Percentiles rank a stretch among this genome's conserved stretches.
Evolutionary conservation across 2,888 invertebrate genomes (phyloP).

Genomic region (Geophilus truncorum): DNA sequence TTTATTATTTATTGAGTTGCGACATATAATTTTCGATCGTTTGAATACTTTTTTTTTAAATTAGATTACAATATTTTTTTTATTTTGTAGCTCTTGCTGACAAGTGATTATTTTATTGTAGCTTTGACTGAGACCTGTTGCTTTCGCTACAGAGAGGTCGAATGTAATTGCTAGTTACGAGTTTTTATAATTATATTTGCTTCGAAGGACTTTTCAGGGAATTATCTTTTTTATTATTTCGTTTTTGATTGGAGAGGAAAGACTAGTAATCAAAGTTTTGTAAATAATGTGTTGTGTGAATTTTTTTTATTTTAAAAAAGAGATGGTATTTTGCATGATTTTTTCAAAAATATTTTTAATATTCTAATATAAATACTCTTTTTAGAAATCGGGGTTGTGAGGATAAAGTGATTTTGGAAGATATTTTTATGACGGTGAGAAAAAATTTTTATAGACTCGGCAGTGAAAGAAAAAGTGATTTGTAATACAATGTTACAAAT

Average conservation of each 20-base stretch:
- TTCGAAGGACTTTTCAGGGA: neutral
- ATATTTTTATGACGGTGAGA: neutral
- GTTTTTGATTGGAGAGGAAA: neutral
- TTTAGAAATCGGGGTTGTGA: too few relatives aligned
- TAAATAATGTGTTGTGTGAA: too few relatives aligned
- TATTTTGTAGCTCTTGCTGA: too few relatives aligned
- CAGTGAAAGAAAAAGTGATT: neutral
- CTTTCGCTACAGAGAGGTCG: neutral
- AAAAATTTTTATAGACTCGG: neutral
- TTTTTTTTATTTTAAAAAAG: too few relatives aligned
- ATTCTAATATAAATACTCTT: too few relatives aligned
- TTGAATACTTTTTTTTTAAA: too few relatives aligned
- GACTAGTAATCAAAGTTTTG: neutral
- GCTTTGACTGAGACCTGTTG: neutral
- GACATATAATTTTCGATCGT: too few relatives aligned
- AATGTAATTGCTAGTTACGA: neutral
- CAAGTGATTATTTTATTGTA: neutral
- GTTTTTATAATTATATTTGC: neutral
- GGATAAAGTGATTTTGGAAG: neutral
- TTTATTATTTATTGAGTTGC: too few relatives aligned
- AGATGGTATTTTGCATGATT: too few relatives aligned
- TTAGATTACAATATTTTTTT: too few relatives aligned
- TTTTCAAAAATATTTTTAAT: too few relatives aligned
- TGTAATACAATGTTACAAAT: conserved; percentile 6
- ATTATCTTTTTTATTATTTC: neutral